phyloP scores from a whole-genome alignment of 92 coral and sea anemone species.

The Diadumene lineata region DNA sequence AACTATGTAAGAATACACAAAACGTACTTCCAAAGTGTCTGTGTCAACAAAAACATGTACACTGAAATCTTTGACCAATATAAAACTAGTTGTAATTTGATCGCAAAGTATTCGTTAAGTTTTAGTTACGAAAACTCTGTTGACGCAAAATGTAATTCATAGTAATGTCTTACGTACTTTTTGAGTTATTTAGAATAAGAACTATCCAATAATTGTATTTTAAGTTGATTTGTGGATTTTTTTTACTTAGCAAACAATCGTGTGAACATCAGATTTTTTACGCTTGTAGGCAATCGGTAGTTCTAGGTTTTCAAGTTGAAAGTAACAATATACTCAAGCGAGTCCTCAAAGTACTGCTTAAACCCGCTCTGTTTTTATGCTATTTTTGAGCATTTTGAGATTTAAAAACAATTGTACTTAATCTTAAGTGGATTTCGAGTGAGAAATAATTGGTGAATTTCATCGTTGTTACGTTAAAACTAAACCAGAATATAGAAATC shows the following conservation, averaged over 20 bases:
- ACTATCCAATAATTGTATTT: conserved; percentile 14
- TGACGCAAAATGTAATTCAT: conserved; percentile 8
- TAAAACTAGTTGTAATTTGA: neutral
- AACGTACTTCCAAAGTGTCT: neutral
- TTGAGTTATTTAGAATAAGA: conserved; percentile 9
- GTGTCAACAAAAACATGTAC: neutral
- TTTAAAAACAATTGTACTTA: neutral
- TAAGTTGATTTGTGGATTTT: neutral
- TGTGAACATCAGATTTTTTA: conserved; percentile 5
- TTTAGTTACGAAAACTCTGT: neutral
- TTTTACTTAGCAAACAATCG: neutral
- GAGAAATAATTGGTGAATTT: neutral
- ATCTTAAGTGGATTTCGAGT: neutral
- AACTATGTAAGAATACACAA: neutral
- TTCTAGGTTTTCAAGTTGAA: conserved; percentile 5
- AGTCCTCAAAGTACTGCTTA: neutral
- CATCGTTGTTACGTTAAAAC: neutral
- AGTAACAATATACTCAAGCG: neutral
- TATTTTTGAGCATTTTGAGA: neutral
- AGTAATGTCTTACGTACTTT: neutral
- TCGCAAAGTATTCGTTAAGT: conserved; percentile 17
- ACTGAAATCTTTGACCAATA: neutral
- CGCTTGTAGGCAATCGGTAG: neutral
- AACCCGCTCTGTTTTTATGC: neutral
- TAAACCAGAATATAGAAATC: conserved; percentile 9